phyloP scores from a whole-genome alignment of 2,888 invertebrate species.

The Macropis europaea region DNA sequence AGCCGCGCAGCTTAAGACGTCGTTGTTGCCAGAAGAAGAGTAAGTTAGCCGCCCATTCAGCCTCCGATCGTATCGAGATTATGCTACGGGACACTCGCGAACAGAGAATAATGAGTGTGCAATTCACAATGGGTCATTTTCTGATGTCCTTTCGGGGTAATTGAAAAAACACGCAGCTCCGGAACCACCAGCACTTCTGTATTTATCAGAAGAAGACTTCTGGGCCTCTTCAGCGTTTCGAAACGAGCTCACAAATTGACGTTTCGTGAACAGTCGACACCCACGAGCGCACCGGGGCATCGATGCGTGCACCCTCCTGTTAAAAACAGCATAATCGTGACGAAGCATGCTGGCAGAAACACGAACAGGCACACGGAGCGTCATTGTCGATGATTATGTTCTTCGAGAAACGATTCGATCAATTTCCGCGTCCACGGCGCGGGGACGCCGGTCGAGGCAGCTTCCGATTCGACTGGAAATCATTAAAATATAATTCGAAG shows the following conservation, averaged over 20 bases:
- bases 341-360: constrained; percentile 68
- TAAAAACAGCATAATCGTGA: constrained; percentile 76
- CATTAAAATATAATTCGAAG: neutral
- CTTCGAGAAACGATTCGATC: neutral
- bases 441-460: neutral
- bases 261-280: constrained; percentile 10
- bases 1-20: constrained; percentile 68
- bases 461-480: neutral
- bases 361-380: neutral
- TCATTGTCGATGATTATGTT: constrained; percentile 17
- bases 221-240: too few relatives aligned
- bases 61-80: constrained; percentile 60
- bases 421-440: neutral
- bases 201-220: too few relatives aligned
- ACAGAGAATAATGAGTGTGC: constrained; percentile 54
- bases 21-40: constrained; percentile 70
- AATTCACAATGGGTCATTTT: constrained; percentile 42
- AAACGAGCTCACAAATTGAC: constrained; percentile 8
- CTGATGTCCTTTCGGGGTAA: constrained; percentile 3
- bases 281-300: neutral
- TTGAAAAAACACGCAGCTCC: neutral
- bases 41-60: constrained; percentile 64
- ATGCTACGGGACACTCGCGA: constrained; percentile 54
- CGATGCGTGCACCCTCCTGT: constrained; percentile 59
- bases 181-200: too few relatives aligned